These are phyloP conservation scores for Notocelia uddmanniana DNA, from an alignment of 2,888 invertebrate genomes.

Conservation along the genomic window DNA sequence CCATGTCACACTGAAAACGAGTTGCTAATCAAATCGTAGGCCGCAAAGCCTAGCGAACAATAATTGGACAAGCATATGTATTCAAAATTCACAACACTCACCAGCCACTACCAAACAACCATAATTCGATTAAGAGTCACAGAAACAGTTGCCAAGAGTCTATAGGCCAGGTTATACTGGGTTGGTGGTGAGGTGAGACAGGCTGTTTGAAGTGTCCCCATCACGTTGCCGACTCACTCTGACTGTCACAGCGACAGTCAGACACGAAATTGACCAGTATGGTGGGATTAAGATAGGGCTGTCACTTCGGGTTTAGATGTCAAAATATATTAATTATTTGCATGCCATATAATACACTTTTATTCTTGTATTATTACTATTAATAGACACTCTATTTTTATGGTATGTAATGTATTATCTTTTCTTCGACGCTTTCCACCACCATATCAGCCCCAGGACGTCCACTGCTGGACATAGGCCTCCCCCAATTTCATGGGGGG, in stretches of 20 bases:
- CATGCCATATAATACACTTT: no score
- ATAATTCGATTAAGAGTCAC: background rate
- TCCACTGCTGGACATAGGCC: no score
- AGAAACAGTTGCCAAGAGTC: background rate
- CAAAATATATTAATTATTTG: no score
- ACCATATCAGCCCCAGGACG: no score
- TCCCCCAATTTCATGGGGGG: no score
- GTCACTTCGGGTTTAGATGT: background rate
- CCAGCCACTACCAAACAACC: background rate
- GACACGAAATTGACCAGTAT: constrained; percentile 34
- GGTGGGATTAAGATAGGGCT: constrained; percentile 31
- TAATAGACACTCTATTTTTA: no score
- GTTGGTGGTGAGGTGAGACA: background rate
- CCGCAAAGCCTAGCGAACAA: constrained; percentile 16
- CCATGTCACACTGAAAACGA: background rate
- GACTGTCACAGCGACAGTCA: constrained; percentile 16
- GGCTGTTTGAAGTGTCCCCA: constrained; percentile 16
- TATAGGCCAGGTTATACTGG: background rate
- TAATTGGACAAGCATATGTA: constrained; percentile 26
- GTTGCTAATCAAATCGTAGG: constrained; percentile 30
- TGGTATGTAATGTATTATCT: no score
- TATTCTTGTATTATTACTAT: no score
- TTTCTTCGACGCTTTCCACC: no score
- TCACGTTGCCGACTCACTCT: constrained; percentile 24
- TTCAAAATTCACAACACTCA: background rate